phyloP scores from a whole-genome alignment of 2,113 vertebrate genomes.

The Lamprologus ornatipinnis region DNA sequence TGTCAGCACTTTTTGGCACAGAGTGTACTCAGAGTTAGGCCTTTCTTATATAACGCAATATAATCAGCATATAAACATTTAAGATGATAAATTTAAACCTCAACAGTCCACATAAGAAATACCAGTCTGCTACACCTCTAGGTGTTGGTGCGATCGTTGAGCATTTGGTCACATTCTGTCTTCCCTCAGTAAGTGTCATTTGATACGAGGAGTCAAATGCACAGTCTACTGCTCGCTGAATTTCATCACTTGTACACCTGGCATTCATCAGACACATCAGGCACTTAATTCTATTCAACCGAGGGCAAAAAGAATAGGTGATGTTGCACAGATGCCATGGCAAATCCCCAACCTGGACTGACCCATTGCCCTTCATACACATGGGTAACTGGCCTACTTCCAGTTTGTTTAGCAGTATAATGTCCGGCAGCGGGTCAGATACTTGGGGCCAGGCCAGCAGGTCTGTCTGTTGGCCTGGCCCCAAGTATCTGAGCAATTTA shows the following conservation, averaged over 20 bases:
- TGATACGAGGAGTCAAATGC: background rate
- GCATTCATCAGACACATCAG: background rate
- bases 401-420: background rate
- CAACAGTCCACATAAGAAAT: too few relatives aligned
- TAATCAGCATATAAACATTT: too few relatives aligned
- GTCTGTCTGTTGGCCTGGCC: too few relatives aligned
- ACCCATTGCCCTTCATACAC: rapidly evolving
- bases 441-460: rapidly evolving
- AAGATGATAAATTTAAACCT: too few relatives aligned
- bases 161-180: background rate
- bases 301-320: background rate
- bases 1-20: too few relatives aligned
- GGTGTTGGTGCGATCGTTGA: too few relatives aligned
- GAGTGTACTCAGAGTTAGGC: too few relatives aligned
- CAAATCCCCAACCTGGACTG: background rate
- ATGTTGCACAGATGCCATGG: rapidly evolving
- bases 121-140: too few relatives aligned
- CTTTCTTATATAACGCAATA: too few relatives aligned
- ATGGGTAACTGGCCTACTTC: background rate
- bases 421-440: rapidly evolving
- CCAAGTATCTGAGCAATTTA: too few relatives aligned
- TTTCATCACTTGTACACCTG: background rate
- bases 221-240: rapidly evolving
- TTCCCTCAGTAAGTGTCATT: background rate
- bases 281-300: background rate